These are phyloP conservation scores for Drosophila pseudotalamancana DNA, from an alignment of 2,888 invertebrate genomes.

Conservation along the genomic window DNA sequence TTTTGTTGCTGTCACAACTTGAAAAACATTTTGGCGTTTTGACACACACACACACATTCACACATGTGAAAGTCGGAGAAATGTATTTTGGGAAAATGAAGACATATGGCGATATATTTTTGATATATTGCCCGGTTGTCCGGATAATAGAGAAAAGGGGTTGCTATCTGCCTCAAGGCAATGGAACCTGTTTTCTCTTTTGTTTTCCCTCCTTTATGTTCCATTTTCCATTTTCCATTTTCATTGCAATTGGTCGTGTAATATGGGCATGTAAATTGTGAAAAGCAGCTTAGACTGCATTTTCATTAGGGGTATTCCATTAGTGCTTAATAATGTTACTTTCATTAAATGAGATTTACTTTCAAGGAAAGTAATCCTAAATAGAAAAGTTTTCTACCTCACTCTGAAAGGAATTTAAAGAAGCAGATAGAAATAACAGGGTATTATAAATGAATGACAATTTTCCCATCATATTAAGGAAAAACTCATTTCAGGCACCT, in stretches of 20 bases:
- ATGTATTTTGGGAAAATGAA: slow-evolving; percentile 46
- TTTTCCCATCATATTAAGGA: too few species aligned
- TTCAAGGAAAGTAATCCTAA: too few species aligned
- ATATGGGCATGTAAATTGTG: slow-evolving; percentile 11
- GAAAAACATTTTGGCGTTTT: slow-evolving; percentile 57
- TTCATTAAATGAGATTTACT: not conserved
- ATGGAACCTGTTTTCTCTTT: slow-evolving; percentile 29
- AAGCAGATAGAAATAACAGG: too few species aligned
- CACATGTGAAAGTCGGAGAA: slow-evolving; percentile 25
- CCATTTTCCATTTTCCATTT: not conserved
- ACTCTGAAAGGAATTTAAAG: too few species aligned
- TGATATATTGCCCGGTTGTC: slow-evolving; percentile 1
- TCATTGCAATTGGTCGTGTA: slow-evolving; percentile 1
- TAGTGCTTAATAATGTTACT: not conserved
- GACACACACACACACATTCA: slow-evolving; percentile 36
- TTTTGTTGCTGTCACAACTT: slow-evolving; percentile 38
- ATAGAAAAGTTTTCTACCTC: too few species aligned
- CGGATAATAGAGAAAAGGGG: slow-evolving; percentile 33
- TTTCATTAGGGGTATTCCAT: slow-evolving; percentile 1
- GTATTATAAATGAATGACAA: too few species aligned
- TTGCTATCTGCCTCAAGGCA: slow-evolving; percentile 23
- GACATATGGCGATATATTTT: slow-evolving; percentile 53
- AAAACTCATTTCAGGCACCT: too few species aligned
- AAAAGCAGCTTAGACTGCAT: not conserved
- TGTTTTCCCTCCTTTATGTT: not conserved